Evolutionary conservation across 2,797 vertebrate genomes (phyloP).

Genomic region (Neoniphon sammara): DNA sequence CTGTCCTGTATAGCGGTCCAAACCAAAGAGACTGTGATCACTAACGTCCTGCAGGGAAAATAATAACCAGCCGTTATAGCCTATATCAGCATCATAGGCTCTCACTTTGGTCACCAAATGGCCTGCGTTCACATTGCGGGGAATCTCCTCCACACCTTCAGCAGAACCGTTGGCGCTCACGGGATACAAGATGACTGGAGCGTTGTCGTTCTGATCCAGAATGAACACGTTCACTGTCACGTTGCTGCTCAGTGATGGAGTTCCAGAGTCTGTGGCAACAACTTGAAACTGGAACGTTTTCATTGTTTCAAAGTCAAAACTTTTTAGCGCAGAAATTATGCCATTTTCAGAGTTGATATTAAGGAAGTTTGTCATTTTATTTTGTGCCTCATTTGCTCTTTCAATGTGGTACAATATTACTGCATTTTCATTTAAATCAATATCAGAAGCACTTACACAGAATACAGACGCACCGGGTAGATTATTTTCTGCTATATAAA

Average conservation of each 20-base stretch:
- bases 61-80: slow-evolving; percentile 73
- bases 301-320: slow-evolving; percentile 81
- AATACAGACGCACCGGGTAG: slow-evolving; percentile 68
- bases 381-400: slow-evolving; percentile 25
- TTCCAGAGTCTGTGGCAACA: slow-evolving; percentile 56
- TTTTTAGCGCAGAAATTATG: slow-evolving; percentile 82
- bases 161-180: slow-evolving; percentile 57
- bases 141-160: slow-evolving; percentile 60
- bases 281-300: slow-evolving; percentile 64
- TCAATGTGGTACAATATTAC: slow-evolving; percentile 63
- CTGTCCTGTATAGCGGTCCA: slow-evolving; percentile 72
- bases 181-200: slow-evolving; percentile 72
- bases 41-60: slow-evolving; percentile 65
- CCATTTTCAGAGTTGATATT: slow-evolving; percentile 82
- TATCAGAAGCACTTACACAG: slow-evolving; percentile 70
- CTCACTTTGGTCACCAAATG: slow-evolving; percentile 71
- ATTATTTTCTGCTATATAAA: slow-evolving; percentile 81
- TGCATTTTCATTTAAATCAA: slow-evolving; percentile 73
- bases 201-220: slow-evolving; percentile 74
- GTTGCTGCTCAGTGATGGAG: slow-evolving; percentile 37
- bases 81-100: slow-evolving; percentile 72
- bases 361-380: slow-evolving; percentile 56
- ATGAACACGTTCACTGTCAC: slow-evolving; percentile 70
- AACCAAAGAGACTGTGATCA: slow-evolving; percentile 67
- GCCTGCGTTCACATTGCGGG: slow-evolving; percentile 59